Conservation (phyloP, 2,888 invertebrate species). For the Pecten maximus region DNA sequence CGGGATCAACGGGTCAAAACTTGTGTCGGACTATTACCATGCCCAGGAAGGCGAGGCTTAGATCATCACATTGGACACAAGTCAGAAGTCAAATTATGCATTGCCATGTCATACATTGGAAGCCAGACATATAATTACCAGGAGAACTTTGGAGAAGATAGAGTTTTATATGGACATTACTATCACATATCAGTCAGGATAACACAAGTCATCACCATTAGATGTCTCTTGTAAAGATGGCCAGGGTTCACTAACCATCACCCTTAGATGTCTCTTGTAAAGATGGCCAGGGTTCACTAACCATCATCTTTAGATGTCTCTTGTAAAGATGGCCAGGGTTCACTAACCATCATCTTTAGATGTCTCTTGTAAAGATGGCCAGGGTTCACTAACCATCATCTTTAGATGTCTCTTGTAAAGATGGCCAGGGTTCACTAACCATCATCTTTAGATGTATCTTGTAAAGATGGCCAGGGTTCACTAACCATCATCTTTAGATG, state of each 20-base stretch:
- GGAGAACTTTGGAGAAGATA: neutral
- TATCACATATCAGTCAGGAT: neutral
- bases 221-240: neutral
- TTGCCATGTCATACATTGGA: neutral
- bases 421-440: no score
- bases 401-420: no score
- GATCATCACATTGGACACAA: neutral
- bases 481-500: no score
- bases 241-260: neutral
- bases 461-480: no score
- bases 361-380: no score
- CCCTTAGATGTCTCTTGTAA: neutral
- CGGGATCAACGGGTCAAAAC: slow-evolving; percentile 84
- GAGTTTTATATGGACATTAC: neutral
- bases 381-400: no score
- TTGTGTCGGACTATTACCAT: slow-evolving; percentile 72
- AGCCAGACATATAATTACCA: neutral
- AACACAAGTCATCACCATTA: neutral
- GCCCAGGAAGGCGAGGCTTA: slow-evolving; percentile 45
- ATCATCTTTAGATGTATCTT: no score
- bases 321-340: no score
- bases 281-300: neutral
- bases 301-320: no score
- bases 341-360: no score
- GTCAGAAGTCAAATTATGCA: neutral